Evolutionary conservation across 2,888 invertebrate species (phyloP), one percentile per base, ranked within the genome.

Genomic region (Hemaris fuciformis): DNA sequence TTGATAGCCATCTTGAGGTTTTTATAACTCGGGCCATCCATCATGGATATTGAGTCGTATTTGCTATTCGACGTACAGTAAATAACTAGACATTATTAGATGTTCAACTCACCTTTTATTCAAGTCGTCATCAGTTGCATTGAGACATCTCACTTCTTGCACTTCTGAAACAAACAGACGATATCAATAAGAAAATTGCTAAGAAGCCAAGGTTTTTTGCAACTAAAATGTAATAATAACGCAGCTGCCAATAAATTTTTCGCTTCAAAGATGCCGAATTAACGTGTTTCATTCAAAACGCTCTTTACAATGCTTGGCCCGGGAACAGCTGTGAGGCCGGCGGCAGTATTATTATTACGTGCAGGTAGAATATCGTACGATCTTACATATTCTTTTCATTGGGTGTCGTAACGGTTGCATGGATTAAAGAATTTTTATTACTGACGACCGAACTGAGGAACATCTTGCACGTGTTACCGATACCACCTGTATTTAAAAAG

Each of bases 91-190:
- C 27, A 23, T 46, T 62, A 46, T 25, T 18, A 59, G 27, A 57
- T 42, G 43, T 25, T 18, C 53, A 65, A 68, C 84, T 84, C 71
- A 89, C 91, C 87, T 86, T 81, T 77, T 76, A 74, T 74, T 69
- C 73, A 75, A 79, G 79, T 79, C 79, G 79, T 83, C 81, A 82
- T 77, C 81, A 79, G 75, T 69, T 76, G 76, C 77, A 73, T 71
- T 72, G 70, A 71, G 80, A 79, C 90, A 90, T 91, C 82, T 84
- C 89, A 83, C 79, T 79, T 79, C 80, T 78, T 90, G 91, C 91
- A 91, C 91, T 82, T 79, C 91, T 91, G 88, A 61, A 90, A 89
- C 83, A 89, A 71, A 67, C n/a, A 72, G 72, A 73, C 62, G 27
- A 63, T 62, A 65, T 64, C 53, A 66, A 60, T 70, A 48, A 68